A percentile compares a stretch with the other conserved stretches of the same genome.
These are phyloP conservation scores for Notospermus geniculatus DNA, from an alignment of 1,140 invertebrate species.

Conservation along the genomic window DNA sequence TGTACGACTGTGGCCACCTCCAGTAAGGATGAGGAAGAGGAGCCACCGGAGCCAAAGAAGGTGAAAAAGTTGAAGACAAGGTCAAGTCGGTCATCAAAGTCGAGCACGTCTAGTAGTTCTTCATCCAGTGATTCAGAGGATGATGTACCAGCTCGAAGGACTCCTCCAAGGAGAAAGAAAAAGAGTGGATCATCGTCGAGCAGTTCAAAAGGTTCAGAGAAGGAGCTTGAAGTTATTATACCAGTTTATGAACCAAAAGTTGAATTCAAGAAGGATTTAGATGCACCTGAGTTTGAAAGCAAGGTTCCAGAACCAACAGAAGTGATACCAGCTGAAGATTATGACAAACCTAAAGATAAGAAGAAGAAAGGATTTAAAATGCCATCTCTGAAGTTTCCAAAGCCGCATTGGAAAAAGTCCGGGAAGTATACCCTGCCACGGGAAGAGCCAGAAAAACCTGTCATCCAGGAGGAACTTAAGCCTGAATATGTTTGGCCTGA, in stretches of 20 bases:
- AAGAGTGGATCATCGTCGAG: background rate
- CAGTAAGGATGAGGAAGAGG: too few relatives aligned
- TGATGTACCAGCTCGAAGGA: too few relatives aligned
- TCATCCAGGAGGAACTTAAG: too few relatives aligned
- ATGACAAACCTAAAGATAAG: background rate
- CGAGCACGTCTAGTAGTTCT: too few relatives aligned
- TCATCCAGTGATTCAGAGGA: too few relatives aligned
- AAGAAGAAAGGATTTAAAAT: constrained; percentile 2
- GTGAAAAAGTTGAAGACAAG: too few relatives aligned
- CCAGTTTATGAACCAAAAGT: background rate
- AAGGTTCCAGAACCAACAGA: background rate
- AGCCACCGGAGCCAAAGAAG: too few relatives aligned
- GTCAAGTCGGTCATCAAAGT: too few relatives aligned
- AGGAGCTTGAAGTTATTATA: background rate
- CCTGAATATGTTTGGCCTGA: too few relatives aligned
- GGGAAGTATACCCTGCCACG: background rate
- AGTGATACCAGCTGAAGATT: background rate
- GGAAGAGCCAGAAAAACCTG: too few relatives aligned
- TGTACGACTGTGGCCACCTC: too few relatives aligned
- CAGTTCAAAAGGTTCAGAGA: background rate
- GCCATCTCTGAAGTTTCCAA: constrained; percentile 7
- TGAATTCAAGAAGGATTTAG: background rate
- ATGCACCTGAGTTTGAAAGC: background rate
- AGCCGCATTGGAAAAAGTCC: constrained; percentile 1
- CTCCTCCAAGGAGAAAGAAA: too few relatives aligned